Evolutionary conservation across 35 echinoderm and acorn worm genomes (phyloP).

Genomic region (Amphiura filiformis): DNA sequence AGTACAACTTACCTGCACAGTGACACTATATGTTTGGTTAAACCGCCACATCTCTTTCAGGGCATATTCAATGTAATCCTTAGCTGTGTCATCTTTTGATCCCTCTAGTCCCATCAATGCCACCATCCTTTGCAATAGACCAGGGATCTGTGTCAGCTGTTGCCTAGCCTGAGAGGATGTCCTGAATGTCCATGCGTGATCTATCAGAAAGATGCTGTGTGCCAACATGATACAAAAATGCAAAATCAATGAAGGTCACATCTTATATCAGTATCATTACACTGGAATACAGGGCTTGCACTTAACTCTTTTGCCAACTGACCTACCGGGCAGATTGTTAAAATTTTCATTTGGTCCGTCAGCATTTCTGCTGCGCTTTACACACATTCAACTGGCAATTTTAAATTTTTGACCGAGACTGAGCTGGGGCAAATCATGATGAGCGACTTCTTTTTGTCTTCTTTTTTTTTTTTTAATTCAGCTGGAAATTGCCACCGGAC

Average conservation of each 20-base stretch:
- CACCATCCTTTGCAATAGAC: slow-evolving; percentile 49
- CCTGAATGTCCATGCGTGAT: slow-evolving; percentile 77
- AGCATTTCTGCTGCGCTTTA: too few species aligned
- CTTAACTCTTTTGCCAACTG: not conserved
- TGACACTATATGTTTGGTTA: slow-evolving; percentile 56
- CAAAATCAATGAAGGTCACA: not conserved
- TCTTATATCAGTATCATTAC: not conserved
- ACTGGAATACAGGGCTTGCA: not conserved
- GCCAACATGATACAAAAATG: too few species aligned
- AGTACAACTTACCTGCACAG: slow-evolving; percentile 45
- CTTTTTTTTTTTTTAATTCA: too few species aligned
- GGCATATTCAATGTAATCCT: slow-evolving; percentile 28
- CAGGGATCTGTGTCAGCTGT: slow-evolving; percentile 39
- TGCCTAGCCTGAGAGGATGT: slow-evolving; percentile 10
- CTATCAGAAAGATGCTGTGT: slow-evolving; percentile 60
- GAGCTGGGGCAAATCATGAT: too few species aligned
- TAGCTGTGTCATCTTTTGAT: not conserved
- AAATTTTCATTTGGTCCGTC: not conserved
- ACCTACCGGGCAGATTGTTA: not conserved
- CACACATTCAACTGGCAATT: too few species aligned
- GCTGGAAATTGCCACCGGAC: too few species aligned
- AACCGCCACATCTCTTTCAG: slow-evolving; percentile 57
- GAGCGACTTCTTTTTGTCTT: too few species aligned
- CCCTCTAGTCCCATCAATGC: slow-evolving; percentile 32
- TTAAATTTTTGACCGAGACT: too few species aligned